phyloP scores from a whole-genome alignment of 2,888 invertebrate genomes.

The Coelinius sp. region DNA sequence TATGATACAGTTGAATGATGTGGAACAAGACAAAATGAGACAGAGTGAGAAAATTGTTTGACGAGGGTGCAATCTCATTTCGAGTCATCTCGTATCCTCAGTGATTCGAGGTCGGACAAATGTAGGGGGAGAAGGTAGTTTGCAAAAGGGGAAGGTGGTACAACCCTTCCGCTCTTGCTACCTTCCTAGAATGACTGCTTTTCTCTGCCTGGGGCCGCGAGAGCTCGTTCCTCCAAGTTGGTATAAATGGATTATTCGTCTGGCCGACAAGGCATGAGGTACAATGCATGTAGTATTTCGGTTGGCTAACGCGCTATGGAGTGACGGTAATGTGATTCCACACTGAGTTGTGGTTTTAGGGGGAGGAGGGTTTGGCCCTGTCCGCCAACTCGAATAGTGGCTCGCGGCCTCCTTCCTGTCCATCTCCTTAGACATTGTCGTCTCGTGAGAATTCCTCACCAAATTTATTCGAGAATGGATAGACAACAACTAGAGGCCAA shows the following conservation, averaged over 20 bases:
- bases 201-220: conserved; percentile 22
- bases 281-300: conserved; percentile 62
- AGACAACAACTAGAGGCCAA: not conserved
- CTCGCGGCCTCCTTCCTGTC: conserved; percentile 17
- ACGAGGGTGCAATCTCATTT: conserved; percentile 38
- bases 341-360: conserved; percentile 54
- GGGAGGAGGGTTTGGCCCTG: conserved; percentile 46
- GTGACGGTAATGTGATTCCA: conserved; percentile 65
- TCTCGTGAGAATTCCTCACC: not conserved
- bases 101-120: conserved; percentile 33
- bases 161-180: conserved; percentile 33
- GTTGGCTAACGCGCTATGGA: conserved; percentile 58
- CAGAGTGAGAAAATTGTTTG: conserved; percentile 27
- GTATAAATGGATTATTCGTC: conserved; percentile 67
- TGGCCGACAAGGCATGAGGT: conserved; percentile 50
- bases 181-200: conserved; percentile 7
- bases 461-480: conserved; percentile 11
- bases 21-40: not conserved
- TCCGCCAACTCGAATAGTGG: conserved; percentile 55
- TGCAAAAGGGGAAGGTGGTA: not conserved
- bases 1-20: not conserved
- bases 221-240: conserved; percentile 59
- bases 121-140: conserved; percentile 14
- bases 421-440: conserved; percentile 29
- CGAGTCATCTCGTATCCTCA: conserved; percentile 22